These are phyloP conservation scores for Caretta caretta DNA, from an alignment of 2,113 vertebrate genomes.

Conservation along the genomic window DNA sequence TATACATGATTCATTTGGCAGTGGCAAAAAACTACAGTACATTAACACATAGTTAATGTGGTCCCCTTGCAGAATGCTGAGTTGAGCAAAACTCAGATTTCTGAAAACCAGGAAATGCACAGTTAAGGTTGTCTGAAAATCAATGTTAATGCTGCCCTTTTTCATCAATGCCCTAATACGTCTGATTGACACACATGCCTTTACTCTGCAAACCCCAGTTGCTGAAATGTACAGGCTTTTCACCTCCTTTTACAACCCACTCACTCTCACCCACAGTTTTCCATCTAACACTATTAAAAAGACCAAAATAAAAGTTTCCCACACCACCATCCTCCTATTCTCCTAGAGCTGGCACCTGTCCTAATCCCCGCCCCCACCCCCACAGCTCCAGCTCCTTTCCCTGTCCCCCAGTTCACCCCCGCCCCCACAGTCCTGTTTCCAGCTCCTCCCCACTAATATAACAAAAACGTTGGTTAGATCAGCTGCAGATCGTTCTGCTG, in stretches of 20 bases:
- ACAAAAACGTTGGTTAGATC: background rate
- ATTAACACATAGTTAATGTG: background rate
- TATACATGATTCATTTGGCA: background rate
- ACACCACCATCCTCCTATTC: background rate
- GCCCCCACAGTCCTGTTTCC: background rate
- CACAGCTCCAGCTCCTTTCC: background rate
- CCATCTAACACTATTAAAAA: background rate
- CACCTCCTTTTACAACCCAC: background rate
- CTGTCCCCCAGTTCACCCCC: background rate
- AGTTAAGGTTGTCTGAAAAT: background rate
- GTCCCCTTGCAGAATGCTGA: background rate
- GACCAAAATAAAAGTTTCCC: background rate
- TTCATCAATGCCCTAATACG: background rate
- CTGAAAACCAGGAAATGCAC: background rate
- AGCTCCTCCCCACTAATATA: background rate
- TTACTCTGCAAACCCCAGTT: background rate
- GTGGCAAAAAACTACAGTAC: background rate
- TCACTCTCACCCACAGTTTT: background rate
- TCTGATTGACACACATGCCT: background rate
- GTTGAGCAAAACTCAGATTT: background rate
- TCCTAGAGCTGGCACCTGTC: background rate
- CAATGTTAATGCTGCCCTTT: background rate
- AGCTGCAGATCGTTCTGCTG: background rate
- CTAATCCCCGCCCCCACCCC: background rate
- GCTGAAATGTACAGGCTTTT: background rate